Conservation (phyloP, 2,888 invertebrate species). For the Hirtodrosophila duncani region DNA sequence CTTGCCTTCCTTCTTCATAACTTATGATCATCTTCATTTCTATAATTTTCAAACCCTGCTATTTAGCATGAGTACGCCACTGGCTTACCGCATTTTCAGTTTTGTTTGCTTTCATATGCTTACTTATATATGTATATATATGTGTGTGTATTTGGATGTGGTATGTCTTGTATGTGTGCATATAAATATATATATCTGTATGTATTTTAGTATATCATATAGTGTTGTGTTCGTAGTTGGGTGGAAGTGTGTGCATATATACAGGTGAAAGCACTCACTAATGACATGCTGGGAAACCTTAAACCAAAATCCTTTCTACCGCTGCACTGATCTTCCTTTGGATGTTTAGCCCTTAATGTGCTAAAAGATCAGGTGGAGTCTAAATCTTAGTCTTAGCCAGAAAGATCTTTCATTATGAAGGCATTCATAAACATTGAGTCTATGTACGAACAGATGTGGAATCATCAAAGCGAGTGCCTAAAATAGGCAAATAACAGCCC, state of each 20-base stretch:
- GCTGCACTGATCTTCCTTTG: not conserved
- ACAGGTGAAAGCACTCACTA: slow-evolving; percentile 61
- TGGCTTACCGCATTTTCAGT: slow-evolving; percentile 71
- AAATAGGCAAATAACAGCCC: too few relatives aligned
- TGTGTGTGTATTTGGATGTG: slow-evolving; percentile 5
- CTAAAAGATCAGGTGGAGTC: too few relatives aligned
- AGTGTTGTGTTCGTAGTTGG: slow-evolving; percentile 26
- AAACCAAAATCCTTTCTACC: slow-evolving; percentile 12
- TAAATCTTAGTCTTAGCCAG: too few relatives aligned
- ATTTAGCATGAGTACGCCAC: slow-evolving; percentile 29
- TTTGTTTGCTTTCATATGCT: slow-evolving; percentile 71
- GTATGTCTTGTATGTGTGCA: slow-evolving; percentile 23
- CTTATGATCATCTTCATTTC: too few relatives aligned
- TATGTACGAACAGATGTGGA: slow-evolving; percentile 16
- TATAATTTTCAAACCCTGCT: not conserved
- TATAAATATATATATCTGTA: slow-evolving; percentile 30
- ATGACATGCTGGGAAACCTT: slow-evolving; percentile 25
- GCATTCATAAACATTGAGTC: slow-evolving; percentile 21
- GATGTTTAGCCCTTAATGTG: too few relatives aligned
- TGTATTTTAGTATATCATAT: slow-evolving; percentile 61
- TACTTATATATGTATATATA: slow-evolving; percentile 54
- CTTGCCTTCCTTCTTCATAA: too few relatives aligned
- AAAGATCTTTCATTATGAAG: too few relatives aligned
- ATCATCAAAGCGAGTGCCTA: slow-evolving; percentile 58
- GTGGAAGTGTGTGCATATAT: slow-evolving; percentile 33